phyloP scores from a whole-genome alignment of 2,113 vertebrate genomes.

The Phyllostomus discolor region DNA sequence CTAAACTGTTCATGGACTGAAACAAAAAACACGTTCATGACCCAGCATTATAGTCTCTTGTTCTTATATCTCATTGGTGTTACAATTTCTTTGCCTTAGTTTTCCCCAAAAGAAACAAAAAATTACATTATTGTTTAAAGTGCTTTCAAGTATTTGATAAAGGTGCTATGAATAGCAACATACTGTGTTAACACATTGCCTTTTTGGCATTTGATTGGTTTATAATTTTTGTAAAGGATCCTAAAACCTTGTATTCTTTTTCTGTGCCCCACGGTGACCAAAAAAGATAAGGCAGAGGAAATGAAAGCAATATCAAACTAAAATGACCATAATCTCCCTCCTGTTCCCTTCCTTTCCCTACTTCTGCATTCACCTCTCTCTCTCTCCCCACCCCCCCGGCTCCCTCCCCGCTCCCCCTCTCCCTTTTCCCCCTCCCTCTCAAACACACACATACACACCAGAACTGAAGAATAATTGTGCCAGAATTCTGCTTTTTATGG shows the following conservation, averaged over 20 bases:
- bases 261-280: conserved; percentile 55
- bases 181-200: conserved; percentile 28
- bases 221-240: conserved; percentile 47
- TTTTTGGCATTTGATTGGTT: conserved; percentile 54
- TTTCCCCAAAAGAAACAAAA: conserved; percentile 45
- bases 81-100: conserved; percentile 29
- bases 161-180: conserved; percentile 55
- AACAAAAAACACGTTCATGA: background rate
- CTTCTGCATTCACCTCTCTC: background rate
- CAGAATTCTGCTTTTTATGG: background rate
- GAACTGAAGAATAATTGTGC: conserved; percentile 28
- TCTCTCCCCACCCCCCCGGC: background rate
- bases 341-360: background rate
- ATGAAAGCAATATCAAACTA: conserved; percentile 52
- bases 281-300: conserved; percentile 56
- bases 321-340: background rate
- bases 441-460: background rate
- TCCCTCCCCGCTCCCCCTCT: background rate
- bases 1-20: background rate
- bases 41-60: background rate
- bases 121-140: conserved; percentile 5
- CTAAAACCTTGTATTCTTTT: conserved; percentile 62
- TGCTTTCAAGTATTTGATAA: conserved; percentile 44
- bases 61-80: background rate
- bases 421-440: no score